Evolutionary conservation across 2,113 vertebrate genomes (phyloP).

Genomic region (Cinclus cinclus): DNA sequence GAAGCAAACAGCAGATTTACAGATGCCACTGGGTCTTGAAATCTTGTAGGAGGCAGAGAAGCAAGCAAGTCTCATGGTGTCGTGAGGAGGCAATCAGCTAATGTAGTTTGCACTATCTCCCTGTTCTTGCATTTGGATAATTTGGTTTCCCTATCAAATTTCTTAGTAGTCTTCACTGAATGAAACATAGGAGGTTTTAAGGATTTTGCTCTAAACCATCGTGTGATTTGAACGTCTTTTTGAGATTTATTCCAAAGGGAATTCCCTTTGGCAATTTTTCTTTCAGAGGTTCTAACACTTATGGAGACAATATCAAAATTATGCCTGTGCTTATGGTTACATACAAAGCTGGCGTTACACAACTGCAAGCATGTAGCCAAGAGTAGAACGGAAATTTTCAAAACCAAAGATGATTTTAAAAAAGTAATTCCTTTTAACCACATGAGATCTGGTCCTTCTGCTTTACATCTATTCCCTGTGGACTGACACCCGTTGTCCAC

Average conservation of each 20-base stretch:
- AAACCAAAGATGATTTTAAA: background rate
- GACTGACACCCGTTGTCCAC: background rate
- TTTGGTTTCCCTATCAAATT: background rate
- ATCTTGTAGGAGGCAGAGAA: background rate
- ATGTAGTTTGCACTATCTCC: background rate
- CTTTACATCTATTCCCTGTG: background rate
- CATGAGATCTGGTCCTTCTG: background rate
- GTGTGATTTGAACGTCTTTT: background rate
- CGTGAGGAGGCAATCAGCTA: background rate
- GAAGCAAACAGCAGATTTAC: background rate
- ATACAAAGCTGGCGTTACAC: background rate
- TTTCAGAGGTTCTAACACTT: background rate
- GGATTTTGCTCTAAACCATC: background rate
- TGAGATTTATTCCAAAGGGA: background rate
- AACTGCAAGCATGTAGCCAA: background rate
- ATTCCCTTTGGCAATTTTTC: background rate
- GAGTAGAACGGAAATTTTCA: slow-evolving; percentile 11
- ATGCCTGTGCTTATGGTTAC: background rate
- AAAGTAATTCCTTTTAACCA: background rate
- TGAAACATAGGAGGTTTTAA: background rate
- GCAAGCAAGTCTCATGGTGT: background rate
- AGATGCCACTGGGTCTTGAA: background rate
- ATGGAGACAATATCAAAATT: slow-evolving; percentile 7
- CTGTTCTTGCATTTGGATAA: background rate
- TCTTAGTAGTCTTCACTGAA: background rate